Conservation (phyloP, 2,888 invertebrate genomes). For the Tetragnatha montana region DNA sequence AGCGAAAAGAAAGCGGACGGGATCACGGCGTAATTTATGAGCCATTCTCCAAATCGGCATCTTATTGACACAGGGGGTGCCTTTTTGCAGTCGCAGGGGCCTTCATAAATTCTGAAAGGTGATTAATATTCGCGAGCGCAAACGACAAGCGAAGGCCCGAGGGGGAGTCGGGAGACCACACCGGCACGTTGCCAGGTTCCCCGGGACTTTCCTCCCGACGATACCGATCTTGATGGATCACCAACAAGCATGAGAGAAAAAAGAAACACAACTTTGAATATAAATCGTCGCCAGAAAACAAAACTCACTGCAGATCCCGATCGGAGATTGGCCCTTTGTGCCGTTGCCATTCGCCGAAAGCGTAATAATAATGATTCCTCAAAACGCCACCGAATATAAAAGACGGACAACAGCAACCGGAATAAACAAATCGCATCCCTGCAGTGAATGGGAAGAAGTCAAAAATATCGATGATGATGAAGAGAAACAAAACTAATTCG, state of each 20-base stretch:
- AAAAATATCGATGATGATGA: slow-evolving; percentile 28
- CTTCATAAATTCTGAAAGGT: slow-evolving; percentile 43
- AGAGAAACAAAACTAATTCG: slow-evolving; percentile 52
- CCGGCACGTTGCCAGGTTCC: slow-evolving; percentile 20
- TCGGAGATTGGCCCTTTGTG: not conserved
- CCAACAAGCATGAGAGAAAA: slow-evolving; percentile 15
- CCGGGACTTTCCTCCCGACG: slow-evolving; percentile 40
- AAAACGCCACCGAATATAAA: not conserved
- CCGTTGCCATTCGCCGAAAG: slow-evolving; percentile 1
- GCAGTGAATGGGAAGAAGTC: not conserved
- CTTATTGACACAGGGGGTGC: slow-evolving; percentile 4
- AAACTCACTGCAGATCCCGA: slow-evolving; percentile 27
- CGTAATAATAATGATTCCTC: not conserved
- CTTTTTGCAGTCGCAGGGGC: not conserved
- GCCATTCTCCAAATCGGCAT: slow-evolving; percentile 11
- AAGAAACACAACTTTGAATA: slow-evolving; percentile 57
- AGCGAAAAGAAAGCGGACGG: not conserved
- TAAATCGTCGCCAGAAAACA: slow-evolving; percentile 50
- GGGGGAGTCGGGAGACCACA: slow-evolving; percentile 17
- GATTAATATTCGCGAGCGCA: slow-evolving; percentile 47
- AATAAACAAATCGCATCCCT: not conserved
- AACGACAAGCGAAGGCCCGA: slow-evolving; percentile 32
- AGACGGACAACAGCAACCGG: slow-evolving; percentile 4
- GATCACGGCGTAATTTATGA: slow-evolving; percentile 28
- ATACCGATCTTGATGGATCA: slow-evolving; percentile 63